Evolutionary conservation across 2,113 vertebrate genomes (phyloP).

Genomic region (Peromyscus polionotus): DNA sequence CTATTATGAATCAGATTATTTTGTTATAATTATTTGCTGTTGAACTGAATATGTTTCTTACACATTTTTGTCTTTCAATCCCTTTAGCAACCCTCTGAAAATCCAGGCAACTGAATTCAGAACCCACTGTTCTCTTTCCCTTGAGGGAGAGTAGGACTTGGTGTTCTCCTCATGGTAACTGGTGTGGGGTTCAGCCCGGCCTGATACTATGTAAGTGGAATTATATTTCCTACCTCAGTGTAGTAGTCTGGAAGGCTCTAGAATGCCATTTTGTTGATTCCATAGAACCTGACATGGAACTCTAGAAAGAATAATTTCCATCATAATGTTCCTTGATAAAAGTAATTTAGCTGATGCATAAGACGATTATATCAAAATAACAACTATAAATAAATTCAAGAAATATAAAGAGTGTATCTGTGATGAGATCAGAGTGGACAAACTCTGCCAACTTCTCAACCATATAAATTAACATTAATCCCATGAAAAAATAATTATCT

Average conservation of each 20-base stretch:
- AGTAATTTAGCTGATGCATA: background rate
- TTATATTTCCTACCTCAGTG: background rate
- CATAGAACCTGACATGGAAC: background rate
- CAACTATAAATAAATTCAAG: background rate
- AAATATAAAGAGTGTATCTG: background rate
- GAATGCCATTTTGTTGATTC: background rate
- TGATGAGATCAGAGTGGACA: background rate
- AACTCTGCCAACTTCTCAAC: background rate
- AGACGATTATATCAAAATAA: background rate
- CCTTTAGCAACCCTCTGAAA: background rate
- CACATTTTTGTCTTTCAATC: background rate
- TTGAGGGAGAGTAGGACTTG: background rate
- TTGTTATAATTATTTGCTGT: background rate
- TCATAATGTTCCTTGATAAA: background rate
- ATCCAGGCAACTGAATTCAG: background rate
- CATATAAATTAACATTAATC: background rate
- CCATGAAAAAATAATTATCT: background rate
- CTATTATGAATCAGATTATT: background rate
- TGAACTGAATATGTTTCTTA: background rate
- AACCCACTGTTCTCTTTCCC: background rate
- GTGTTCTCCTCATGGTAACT: too few relatives aligned
- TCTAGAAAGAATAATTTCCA: background rate
- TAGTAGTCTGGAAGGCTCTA: background rate
- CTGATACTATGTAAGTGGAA: background rate
- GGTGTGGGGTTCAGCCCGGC: background rate